A percentile compares a stretch with the other conserved stretches of the same genome.
Evolutionary conservation across 2,888 invertebrate species (phyloP).

Genomic region (Latheticus oryzae): DNA sequence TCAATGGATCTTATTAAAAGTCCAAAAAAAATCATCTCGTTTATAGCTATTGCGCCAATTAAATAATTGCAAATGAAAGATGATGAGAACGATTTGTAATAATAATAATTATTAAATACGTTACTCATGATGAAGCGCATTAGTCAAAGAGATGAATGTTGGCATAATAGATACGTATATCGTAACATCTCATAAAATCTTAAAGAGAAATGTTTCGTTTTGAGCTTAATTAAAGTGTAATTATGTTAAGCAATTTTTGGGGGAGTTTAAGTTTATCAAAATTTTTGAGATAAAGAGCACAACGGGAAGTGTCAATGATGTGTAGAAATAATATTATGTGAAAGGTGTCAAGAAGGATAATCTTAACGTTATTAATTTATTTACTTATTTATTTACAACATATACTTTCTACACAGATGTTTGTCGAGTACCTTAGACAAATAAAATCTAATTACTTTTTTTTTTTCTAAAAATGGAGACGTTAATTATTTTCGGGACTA

Average conservation of each 20-base stretch:
- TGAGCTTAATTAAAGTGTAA: slow-evolving; percentile 16
- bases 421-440: slow-evolving; percentile 13
- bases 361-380: slow-evolving; percentile 23
- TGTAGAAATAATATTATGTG: slow-evolving; percentile 31
- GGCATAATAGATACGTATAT: slow-evolving; percentile 13
- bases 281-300: neutral
- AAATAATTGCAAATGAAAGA: slow-evolving; percentile 25
- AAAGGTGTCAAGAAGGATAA: slow-evolving; percentile 35
- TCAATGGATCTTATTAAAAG: slow-evolving; percentile 6
- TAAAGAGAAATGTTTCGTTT: slow-evolving; percentile 1
- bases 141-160: slow-evolving; percentile 15
- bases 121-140: slow-evolving; percentile 14
- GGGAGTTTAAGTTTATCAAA: slow-evolving; percentile 1
- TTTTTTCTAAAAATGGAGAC: slow-evolving; percentile 17
- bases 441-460: slow-evolving; percentile 22
- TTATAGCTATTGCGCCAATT: slow-evolving; percentile 31
- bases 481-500: too few species aligned
- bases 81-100: slow-evolving; percentile 23
- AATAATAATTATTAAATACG: slow-evolving; percentile 21
- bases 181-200: slow-evolving; percentile 15
- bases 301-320: slow-evolving; percentile 21
- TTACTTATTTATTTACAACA: slow-evolving; percentile 28
- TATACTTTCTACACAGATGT: slow-evolving; percentile 28
- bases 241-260: slow-evolving; percentile 6
- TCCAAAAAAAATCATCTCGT: neutral